These are phyloP conservation scores for Oscheius onirici DNA, from an alignment of 2,888 invertebrate species.

Conservation along the genomic window DNA sequence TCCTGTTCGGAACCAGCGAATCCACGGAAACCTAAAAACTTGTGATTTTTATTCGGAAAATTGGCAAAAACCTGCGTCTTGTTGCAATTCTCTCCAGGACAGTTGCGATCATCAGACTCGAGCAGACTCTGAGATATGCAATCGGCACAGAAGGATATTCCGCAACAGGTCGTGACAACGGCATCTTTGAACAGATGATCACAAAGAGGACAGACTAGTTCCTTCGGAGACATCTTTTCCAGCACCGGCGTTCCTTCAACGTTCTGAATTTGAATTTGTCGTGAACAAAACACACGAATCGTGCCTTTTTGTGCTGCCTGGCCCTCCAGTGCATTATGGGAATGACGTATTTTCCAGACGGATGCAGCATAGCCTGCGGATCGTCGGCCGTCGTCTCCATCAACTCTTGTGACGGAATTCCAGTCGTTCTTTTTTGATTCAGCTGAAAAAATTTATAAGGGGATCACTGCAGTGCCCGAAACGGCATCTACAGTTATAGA, in stretches of 20 bases:
- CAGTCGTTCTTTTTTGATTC: conserved; percentile 81
- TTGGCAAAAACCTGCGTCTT: conserved; percentile 17
- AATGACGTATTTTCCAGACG: conserved; percentile 74
- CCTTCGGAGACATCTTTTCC: conserved; percentile 82
- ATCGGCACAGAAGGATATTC: conserved; percentile 97
- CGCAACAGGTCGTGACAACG: conserved; percentile 97
- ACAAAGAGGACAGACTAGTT: conserved; percentile 90
- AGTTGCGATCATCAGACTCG: conserved; percentile 53
- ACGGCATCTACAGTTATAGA: neutral
- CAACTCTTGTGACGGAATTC: conserved; percentile 82
- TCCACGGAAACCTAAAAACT: conserved; percentile 54
- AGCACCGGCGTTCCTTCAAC: neutral
- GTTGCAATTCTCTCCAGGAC: conserved; percentile 51
- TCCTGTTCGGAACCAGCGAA: conserved; percentile 63
- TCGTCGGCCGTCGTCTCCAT: conserved; percentile 71
- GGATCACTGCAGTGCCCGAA: neutral
- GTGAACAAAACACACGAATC: neutral
- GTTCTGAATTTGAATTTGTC: neutral
- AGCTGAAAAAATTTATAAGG: conserved; percentile 58
- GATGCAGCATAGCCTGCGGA: conserved; percentile 73
- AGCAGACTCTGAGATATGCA: conserved; percentile 77
- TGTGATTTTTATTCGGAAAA: no score
- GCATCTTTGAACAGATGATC: conserved; percentile 87
- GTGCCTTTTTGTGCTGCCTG: conserved; percentile 77
- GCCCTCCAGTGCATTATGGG: conserved; percentile 79